Conservation (phyloP, 2,797 vertebrate species). For the Potorous gilbertii region DNA sequence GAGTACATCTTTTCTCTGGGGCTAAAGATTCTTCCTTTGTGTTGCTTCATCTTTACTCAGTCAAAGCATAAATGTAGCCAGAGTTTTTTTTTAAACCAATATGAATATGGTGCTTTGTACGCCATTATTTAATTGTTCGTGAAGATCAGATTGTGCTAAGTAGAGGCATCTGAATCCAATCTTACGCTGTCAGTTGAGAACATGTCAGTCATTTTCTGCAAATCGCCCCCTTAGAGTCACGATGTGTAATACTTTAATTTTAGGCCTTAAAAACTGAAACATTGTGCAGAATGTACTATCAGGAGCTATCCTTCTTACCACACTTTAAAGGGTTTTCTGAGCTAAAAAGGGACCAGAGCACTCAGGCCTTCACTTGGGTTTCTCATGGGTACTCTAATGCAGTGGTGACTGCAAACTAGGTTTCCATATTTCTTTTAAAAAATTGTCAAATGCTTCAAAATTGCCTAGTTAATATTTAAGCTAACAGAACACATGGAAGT, state of each 20-base stretch:
- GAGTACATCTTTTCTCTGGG: constrained; percentile 28
- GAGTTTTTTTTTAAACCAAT: constrained; percentile 63
- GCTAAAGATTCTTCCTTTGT: constrained; percentile 54
- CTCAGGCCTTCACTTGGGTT: not conserved
- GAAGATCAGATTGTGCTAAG: constrained; percentile 58
- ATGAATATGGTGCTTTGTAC: constrained; percentile 61
- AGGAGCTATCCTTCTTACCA: constrained; percentile 35
- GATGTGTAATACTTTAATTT: constrained; percentile 63
- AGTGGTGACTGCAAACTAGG: constrained; percentile 4
- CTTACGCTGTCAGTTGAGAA: constrained; percentile 62
- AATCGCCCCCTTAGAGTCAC: constrained; percentile 51
- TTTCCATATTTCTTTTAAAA: constrained; percentile 29
- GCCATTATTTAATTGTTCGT: constrained; percentile 60
- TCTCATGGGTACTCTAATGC: not conserved
- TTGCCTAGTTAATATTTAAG: constrained; percentile 54
- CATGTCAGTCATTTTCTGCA: constrained; percentile 61
- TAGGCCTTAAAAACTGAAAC: constrained; percentile 65
- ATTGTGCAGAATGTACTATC: constrained; percentile 46
- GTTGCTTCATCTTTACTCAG: constrained; percentile 43
- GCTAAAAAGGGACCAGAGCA: constrained; percentile 24
- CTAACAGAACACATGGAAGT: constrained; percentile 55
- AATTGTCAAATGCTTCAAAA: constrained; percentile 49
- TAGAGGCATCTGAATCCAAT: constrained; percentile 44
- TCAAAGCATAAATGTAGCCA: constrained; percentile 59
- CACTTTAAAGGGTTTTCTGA: not conserved